Base-by-base conservation (phyloP, 2,797 vertebrate genomes). In the Geotrypetes seraphini region DNA sequence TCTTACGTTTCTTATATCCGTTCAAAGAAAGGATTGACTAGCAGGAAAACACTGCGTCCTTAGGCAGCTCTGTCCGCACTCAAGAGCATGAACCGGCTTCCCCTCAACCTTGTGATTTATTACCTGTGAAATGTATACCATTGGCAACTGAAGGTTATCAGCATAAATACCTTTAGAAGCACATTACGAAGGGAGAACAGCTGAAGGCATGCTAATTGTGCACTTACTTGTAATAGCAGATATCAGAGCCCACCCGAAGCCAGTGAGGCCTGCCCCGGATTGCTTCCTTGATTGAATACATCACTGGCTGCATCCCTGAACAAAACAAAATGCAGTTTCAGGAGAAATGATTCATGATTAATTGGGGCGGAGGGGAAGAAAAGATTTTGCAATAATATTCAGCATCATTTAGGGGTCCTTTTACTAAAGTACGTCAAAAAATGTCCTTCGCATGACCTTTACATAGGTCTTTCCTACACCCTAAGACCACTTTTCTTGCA, bases 201-300 rank as follows among this genome's bases (percentile, higher is more conserved):
- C n/a, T n/a, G n/a, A n/a, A n/a, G 22, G 20, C 12, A 31, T n/a
- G 12, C 7, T 15, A 17, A 7, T 35, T 4, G 12, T 1, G 3
- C 27, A 63, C 75, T 69, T 69, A 96, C 93, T 86, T 92, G 78
- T 87, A 97, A 58, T 97, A 97, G 66, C 88, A 91, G 69, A 96
- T 84, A 32, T 96, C 86, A 9, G 69, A 59, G 27, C 92, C 92
- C 5, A 72, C 72, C 43, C 91, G 78, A 42, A 82, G 26, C 93
- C 92, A 97, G 36, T 69, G 48, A n/a, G 89, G 78, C 38, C 70
- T 68, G 21, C 90, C 88, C 22, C 84, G 81, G 19, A 96, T 71
- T 51, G 93, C 91, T 35, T 95, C 91, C 39, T 63, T 80, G 43
- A 93, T 82, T 0, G 91, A 94, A 47, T 90, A 96, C 51, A 93